These are phyloP conservation scores for Catocala fraxini DNA, from an alignment of 2,888 invertebrate species.

Conservation along the genomic window DNA sequence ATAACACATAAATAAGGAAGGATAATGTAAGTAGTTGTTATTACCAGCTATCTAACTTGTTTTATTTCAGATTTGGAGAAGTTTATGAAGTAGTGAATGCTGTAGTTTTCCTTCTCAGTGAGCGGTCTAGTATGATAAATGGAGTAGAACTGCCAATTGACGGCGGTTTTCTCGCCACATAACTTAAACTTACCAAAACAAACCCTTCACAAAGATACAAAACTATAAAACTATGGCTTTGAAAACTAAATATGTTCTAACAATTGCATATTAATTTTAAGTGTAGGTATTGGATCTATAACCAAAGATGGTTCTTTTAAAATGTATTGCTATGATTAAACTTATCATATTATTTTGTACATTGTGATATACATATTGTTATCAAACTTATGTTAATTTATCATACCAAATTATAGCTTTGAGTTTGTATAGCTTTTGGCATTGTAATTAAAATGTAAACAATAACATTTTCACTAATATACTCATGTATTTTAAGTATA, in stretches of 20 bases:
- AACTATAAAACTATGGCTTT: conserved; percentile 24
- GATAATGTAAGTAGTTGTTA: too few species aligned
- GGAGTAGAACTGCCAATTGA: conserved; percentile 93
- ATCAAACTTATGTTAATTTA: conserved; percentile 31
- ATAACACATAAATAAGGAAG: too few species aligned
- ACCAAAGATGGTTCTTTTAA: conserved; percentile 49
- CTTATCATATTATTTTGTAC: conserved; percentile 33
- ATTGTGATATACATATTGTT: conserved; percentile 40
- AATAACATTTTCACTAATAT: background rate
- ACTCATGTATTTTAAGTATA: too few species aligned
- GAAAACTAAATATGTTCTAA: conserved; percentile 40
- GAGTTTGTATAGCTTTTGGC: conserved; percentile 5
- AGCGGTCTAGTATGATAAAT: conserved; percentile 93
- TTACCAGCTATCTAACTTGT: background rate
- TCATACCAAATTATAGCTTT: conserved; percentile 17
- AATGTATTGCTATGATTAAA: conserved; percentile 40
- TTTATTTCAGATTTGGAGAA: conserved; percentile 89
- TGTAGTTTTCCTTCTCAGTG: conserved; percentile 92
- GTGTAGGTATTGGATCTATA: conserved; percentile 39
- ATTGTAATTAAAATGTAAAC: background rate
- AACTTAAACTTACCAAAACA: conserved; percentile 45
- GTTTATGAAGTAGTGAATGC: conserved; percentile 94
- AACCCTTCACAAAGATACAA: conserved; percentile 1
- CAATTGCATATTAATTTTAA: conserved; percentile 40
- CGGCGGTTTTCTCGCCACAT: conserved; percentile 91